Evolutionary conservation across 2,113 vertebrate species (phyloP).

Genomic region (Andinoacara biseriatus): DNA sequence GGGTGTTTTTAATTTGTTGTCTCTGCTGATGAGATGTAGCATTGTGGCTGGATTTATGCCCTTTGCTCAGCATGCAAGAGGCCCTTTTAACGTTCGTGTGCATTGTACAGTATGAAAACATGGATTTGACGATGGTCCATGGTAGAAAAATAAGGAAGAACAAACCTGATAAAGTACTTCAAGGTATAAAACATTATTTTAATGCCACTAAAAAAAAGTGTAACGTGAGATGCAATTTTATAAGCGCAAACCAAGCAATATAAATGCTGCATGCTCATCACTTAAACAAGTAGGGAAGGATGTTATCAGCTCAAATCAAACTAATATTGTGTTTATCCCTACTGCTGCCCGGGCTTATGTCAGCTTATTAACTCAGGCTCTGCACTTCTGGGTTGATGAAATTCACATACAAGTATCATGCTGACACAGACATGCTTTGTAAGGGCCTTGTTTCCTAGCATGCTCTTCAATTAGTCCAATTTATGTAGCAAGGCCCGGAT

Average conservation of each 20-base stretch:
- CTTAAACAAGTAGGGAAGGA: constrained; percentile 28
- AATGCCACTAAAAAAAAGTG: not conserved
- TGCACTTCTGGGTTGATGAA: constrained; percentile 62
- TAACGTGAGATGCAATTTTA: constrained; percentile 8
- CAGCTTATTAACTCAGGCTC: constrained; percentile 52
- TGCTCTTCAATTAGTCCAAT: constrained; percentile 80
- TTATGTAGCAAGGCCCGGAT: constrained; percentile 70
- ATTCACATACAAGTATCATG: constrained; percentile 62
- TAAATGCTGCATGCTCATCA: constrained; percentile 24
- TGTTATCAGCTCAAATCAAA: constrained; percentile 41
- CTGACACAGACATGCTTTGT: constrained; percentile 68
- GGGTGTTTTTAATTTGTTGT: constrained; percentile 73
- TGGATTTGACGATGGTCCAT: constrained; percentile 8
- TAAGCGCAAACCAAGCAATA: constrained; percentile 1
- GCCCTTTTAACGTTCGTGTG: constrained; percentile 34
- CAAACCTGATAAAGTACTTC: constrained; percentile 18
- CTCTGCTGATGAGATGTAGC: constrained; percentile 60
- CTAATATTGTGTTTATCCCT: constrained; percentile 50
- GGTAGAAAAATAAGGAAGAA: constrained; percentile 36
- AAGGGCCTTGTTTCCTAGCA: constrained; percentile 66
- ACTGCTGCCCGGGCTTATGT: constrained; percentile 41
- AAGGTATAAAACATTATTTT: not conserved
- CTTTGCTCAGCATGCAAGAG: constrained; percentile 11
- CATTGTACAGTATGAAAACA: constrained; percentile 17
- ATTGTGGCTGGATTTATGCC: constrained; percentile 49